phyloP scores from a whole-genome alignment of 2,797 vertebrate genomes.

The Champsocephalus gunnari region DNA sequence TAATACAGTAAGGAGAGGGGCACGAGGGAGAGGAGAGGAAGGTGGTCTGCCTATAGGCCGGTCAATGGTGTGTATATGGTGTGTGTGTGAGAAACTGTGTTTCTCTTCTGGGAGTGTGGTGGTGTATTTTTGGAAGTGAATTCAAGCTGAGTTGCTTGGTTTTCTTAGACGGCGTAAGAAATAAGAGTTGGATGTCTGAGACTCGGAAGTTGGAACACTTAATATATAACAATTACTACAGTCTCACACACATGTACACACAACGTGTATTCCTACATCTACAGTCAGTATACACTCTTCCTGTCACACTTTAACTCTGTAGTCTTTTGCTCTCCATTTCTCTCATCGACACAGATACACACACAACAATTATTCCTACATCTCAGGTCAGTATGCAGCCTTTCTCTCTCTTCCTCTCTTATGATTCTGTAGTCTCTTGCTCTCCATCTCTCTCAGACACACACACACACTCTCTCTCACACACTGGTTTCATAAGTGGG shows the following conservation, averaged over 20 bases:
- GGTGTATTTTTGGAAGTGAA: slow-evolving; percentile 58
- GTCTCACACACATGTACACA: slow-evolving; percentile 9
- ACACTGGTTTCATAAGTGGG: slow-evolving; percentile 80
- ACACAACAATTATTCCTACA: not conserved
- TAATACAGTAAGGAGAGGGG: slow-evolving; percentile 82
- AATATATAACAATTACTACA: slow-evolving; percentile 31
- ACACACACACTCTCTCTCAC: slow-evolving; percentile 35
- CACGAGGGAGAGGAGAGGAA: slow-evolving; percentile 70
- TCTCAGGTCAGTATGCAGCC: too few species aligned
- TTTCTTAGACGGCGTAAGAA: slow-evolving; percentile 47
- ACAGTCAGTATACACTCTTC: slow-evolving; percentile 52
- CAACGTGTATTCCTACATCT: slow-evolving; percentile 28
- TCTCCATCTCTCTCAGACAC: not conserved
- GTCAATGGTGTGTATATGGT: slow-evolving; percentile 63
- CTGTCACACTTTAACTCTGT: slow-evolving; percentile 2
- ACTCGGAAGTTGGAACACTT: slow-evolving; percentile 21
- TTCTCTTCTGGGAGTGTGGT: slow-evolving; percentile 58
- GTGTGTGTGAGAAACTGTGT: slow-evolving; percentile 29
- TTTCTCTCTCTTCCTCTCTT: too few species aligned
- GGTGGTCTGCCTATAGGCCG: slow-evolving; percentile 67
- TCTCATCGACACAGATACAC: not conserved
- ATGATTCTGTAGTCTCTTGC: too few species aligned
- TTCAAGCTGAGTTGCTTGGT: slow-evolving; percentile 54
- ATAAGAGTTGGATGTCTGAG: slow-evolving; percentile 52
- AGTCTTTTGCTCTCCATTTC: slow-evolving; percentile 35